Evolutionary conservation across 2,888 invertebrate genomes (phyloP).

Genomic region (Meiosimyza decipiens): DNA sequence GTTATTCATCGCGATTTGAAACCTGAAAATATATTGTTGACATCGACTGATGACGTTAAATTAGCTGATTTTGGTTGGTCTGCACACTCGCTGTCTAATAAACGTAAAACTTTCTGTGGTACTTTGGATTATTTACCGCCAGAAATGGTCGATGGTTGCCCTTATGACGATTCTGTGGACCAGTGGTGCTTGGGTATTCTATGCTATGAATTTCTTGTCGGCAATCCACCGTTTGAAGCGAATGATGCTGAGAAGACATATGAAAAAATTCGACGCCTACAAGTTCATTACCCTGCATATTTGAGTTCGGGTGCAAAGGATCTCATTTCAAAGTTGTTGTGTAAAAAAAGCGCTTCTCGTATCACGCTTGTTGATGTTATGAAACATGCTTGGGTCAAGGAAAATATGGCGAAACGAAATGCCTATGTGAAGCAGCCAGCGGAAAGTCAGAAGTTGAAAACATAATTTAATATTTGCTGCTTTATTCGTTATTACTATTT

Average conservation of each 20-base stretch:
- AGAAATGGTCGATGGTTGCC: constrained; percentile 90
- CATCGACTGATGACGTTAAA: constrained; percentile 81
- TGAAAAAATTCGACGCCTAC: constrained; percentile 74
- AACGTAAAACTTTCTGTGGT: constrained; percentile 91
- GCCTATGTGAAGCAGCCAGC: constrained; percentile 45
- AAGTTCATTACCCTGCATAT: constrained; percentile 75
- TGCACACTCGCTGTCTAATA: constrained; percentile 86
- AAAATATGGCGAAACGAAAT: constrained; percentile 61
- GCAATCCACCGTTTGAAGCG: constrained; percentile 93
- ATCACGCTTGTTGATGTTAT: constrained; percentile 76
- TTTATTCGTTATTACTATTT: too few relatives aligned
- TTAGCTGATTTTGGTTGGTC: constrained; percentile 97
- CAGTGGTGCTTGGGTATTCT: constrained; percentile 94
- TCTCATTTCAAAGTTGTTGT: constrained; percentile 80
- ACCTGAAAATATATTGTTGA: constrained; percentile 89
- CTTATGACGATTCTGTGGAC: constrained; percentile 88
- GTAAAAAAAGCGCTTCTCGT: constrained; percentile 73
- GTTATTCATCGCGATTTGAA: constrained; percentile 95
- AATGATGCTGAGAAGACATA: constrained; percentile 78
- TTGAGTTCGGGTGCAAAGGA: constrained; percentile 78
- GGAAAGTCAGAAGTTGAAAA: constrained; percentile 2
- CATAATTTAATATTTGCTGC: too few relatives aligned
- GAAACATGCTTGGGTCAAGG: constrained; percentile 71
- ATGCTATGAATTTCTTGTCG: constrained; percentile 93
- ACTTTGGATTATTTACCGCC: constrained; percentile 96